phyloP scores from a whole-genome alignment of 2,797 vertebrate genomes.

The Onychomys arenicola region DNA sequence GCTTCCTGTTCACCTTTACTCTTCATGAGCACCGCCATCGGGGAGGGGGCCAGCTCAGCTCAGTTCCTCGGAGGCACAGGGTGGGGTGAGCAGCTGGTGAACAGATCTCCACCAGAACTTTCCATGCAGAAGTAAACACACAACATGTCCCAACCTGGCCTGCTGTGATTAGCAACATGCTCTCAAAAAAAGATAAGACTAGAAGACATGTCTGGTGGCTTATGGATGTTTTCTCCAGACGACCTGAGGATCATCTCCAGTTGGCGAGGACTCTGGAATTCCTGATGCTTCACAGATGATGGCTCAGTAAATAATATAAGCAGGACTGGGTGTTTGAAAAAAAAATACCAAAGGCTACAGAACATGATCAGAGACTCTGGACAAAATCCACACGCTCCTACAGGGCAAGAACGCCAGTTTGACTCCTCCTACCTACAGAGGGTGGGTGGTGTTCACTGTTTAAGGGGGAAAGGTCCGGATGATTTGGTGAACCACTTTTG shows the following conservation, averaged over 20 bases:
- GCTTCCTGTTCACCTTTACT: neutral
- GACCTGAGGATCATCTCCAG: neutral
- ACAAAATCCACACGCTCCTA: neutral
- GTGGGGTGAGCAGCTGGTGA: neutral
- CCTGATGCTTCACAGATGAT: neutral
- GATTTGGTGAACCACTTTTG: slow-evolving; percentile 69
- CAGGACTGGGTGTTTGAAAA: neutral
- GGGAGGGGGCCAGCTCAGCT: no score
- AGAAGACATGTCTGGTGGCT: neutral
- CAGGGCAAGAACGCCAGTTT: neutral
- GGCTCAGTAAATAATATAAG: neutral
- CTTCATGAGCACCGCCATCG: neutral
- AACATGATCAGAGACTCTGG: neutral
- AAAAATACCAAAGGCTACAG: neutral
- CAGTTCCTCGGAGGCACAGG: neutral
- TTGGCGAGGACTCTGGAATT: neutral
- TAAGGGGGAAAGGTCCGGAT: slow-evolving; percentile 11
- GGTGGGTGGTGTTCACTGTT: neutral
- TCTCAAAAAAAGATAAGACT: slow-evolving; percentile 23
- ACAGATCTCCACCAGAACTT: slow-evolving; percentile 65
- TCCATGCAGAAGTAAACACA: slow-evolving; percentile 51
- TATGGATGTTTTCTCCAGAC: neutral
- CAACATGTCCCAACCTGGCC: slow-evolving; percentile 15
- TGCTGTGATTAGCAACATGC: slow-evolving; percentile 3
- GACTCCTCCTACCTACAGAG: neutral